phyloP scores from a whole-genome alignment of 1,140 invertebrate genomes.

The Drosophila sproati region DNA sequence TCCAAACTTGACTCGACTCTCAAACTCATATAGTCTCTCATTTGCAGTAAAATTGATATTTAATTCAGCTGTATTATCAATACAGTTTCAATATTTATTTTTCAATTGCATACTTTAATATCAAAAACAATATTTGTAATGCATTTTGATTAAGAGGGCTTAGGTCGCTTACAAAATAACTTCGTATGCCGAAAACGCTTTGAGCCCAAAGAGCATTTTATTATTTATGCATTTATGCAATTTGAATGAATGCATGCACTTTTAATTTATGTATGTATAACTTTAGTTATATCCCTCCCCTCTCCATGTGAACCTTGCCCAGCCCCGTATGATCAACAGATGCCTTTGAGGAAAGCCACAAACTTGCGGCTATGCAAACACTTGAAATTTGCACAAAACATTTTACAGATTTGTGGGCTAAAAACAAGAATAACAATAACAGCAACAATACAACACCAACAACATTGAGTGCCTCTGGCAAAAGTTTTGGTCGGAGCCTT shows the following conservation, averaged over 20 bases:
- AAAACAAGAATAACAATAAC: slow-evolving; percentile 17
- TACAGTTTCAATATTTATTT: not conserved
- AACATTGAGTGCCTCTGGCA: slow-evolving; percentile 31
- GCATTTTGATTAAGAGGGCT: not conserved
- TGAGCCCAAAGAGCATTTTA: slow-evolving; percentile 13
- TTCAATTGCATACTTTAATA: not conserved
- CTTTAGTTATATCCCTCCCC: not conserved
- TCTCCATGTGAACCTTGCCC: not conserved
- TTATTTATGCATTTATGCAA: slow-evolving; percentile 6
- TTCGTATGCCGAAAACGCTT: not conserved
- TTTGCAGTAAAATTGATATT: no score
- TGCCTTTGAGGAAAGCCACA: slow-evolving; percentile 21
- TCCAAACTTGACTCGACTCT: no score
- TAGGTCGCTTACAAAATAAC: slow-evolving; percentile 4
- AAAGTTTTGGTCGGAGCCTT: slow-evolving; percentile 32
- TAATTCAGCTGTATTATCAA: no score
- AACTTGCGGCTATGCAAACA: slow-evolving; percentile 45
- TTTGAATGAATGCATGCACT: slow-evolving; percentile 17
- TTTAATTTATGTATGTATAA: slow-evolving; percentile 17
- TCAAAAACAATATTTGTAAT: no score
- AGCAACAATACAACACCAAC: slow-evolving; percentile 21
- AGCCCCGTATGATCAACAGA: slow-evolving; percentile 13
- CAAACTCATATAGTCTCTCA: no score
- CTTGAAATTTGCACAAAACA: slow-evolving; percentile 51
- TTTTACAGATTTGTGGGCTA: slow-evolving; percentile 57